Percentiles rank a stretch among this genome's conserved stretches.
phyloP scores from a whole-genome alignment of 2,888 invertebrate species.

The Cataglyphis livida region DNA sequence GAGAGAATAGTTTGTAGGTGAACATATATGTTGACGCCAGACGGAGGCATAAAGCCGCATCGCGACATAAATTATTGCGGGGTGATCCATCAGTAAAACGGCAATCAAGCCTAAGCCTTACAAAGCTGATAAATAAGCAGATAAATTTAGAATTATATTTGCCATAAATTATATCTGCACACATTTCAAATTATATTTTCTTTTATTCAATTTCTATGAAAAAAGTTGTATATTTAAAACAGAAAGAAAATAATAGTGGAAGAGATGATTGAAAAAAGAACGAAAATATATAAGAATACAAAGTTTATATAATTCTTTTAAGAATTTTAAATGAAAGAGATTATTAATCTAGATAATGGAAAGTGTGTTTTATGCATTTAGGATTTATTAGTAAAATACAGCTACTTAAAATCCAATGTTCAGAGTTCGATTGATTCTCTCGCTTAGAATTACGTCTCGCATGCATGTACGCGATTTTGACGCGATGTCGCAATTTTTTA shows the following conservation, averaged over 20 bases:
- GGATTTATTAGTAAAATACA: not conserved
- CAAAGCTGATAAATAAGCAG: not conserved
- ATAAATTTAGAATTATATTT: conserved; percentile 2
- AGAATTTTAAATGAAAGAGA: not conserved
- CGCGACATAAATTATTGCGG: conserved; percentile 35
- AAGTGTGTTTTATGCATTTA: not conserved
- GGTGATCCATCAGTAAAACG: conserved; percentile 23
- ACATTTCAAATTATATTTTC: not conserved
- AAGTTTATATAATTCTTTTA: not conserved
- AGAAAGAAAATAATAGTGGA: not conserved
- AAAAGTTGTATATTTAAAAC: not conserved
- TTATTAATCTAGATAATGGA: not conserved
- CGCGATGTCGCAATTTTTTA: conserved; percentile 49
- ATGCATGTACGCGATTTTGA: not conserved
- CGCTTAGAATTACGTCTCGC: conserved; percentile 17
- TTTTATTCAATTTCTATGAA: not conserved
- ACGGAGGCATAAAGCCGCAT: conserved; percentile 36
- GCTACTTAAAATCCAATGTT: not conserved
- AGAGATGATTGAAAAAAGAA: not conserved
- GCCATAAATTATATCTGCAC: not conserved
- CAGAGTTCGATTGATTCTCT: conserved; percentile 9
- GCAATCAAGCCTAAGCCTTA: conserved; percentile 34
- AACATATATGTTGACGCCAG: conserved; percentile 21
- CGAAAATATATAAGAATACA: not conserved
- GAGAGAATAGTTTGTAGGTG: conserved; percentile 28